These are phyloP conservation scores for Stictocephala bisonia DNA, from an alignment of 2,888 invertebrate genomes.

Conservation along the genomic window DNA sequence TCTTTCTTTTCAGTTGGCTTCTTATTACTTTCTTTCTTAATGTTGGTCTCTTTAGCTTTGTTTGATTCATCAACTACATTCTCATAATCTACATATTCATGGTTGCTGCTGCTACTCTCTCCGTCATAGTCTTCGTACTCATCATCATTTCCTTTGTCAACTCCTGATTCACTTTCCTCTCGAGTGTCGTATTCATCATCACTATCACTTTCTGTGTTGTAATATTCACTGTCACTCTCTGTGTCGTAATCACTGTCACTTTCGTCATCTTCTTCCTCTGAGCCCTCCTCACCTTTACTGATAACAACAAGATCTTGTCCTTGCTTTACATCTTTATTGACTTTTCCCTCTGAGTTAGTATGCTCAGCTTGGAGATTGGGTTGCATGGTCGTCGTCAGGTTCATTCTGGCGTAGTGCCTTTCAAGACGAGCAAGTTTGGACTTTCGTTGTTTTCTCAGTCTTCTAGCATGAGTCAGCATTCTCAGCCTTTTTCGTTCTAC, in stretches of 20 bases:
- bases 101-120: neutral
- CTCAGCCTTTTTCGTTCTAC: conserved; percentile 12
- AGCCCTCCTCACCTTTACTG: too few relatives aligned
- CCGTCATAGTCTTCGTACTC: conserved; percentile 8
- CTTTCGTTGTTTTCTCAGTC: conserved; percentile 12
- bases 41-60: too few relatives aligned
- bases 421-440: conserved; percentile 5
- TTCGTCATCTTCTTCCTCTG: neutral
- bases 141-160: neutral
- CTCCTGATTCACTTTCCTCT: neutral
- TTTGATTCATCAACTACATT: neutral
- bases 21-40: too few relatives aligned
- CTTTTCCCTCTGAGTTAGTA: too few relatives aligned
- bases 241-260: neutral
- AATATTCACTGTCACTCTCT: too few relatives aligned
- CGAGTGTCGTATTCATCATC: too few relatives aligned
- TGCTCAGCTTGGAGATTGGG: neutral
- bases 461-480: conserved; percentile 28
- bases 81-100: conserved; percentile 8
- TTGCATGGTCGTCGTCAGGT: neutral
- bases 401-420: conserved; percentile 29
- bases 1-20: too few relatives aligned
- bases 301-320: too few relatives aligned
- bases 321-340: too few relatives aligned
- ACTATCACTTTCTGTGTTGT: neutral